Base-by-base conservation (phyloP, 2,113 vertebrate species). In the Butorides virescens region DNA sequence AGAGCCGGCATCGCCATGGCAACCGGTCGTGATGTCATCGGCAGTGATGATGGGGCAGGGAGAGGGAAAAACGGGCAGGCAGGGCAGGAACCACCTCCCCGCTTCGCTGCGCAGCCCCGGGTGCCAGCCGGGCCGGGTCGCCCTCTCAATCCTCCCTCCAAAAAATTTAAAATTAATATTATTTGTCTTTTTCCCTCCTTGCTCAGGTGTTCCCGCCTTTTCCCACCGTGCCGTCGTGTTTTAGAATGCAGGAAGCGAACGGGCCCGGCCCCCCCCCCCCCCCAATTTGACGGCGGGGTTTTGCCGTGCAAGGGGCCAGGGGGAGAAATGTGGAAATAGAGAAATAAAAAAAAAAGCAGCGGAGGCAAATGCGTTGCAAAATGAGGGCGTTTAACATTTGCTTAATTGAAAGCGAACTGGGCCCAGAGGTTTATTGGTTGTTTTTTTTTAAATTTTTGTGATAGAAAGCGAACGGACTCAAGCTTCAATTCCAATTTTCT, bases 381-480 rank as follows among this genome's bases (percentile, higher is more conserved):
- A 34, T 1, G 7, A 13, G 61, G 44, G 32, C 3, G 4, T 15
- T 23, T 1, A 2, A 4, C 3, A 4, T 36, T 9, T 44, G 23
- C 27, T 13, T 15, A 10, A 5, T 5, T 10, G 15, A 6, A 44
- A 71, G 46, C 2, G 36, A 65, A 34, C 36, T 2, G 21, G 32
- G 7, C 26, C 32, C 16, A 8, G n/a, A 32, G 68, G 5, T 6
- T 5, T 36, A 11, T 12, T 39, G 39, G 39, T 9, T 39, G 37
- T 9, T 39, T 14, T 47, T 61, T 34, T 52, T 14, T 3, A 22
- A 13, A 23, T 29, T 13, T 42, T 63, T 58, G 13, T 8, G 22
- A 8, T 6, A 25, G 70, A n/a, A 89, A 34, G 25, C 0, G 2
- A 56, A 50, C 5, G 8, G 81, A 46, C 27, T 23, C 0, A 0